These are phyloP conservation scores for Pseudopipra pipra DNA, from an alignment of 2,113 vertebrate species.

Conservation along the genomic window DNA sequence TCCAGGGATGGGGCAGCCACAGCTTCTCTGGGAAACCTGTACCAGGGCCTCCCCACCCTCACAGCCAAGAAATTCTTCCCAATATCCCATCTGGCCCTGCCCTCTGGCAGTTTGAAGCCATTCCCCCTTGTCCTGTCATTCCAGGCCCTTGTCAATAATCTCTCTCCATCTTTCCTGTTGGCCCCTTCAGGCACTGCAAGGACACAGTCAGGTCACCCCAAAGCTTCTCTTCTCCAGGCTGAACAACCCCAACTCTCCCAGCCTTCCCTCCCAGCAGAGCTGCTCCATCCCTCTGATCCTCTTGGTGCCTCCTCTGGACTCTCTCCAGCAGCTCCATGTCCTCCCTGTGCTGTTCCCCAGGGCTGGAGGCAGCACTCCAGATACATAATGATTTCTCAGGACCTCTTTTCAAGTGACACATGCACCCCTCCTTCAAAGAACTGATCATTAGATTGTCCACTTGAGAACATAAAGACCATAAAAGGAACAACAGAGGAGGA, in stretches of 20 bases:
- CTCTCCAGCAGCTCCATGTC: not conserved
- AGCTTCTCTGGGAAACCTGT: not conserved
- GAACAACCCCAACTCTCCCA: not conserved
- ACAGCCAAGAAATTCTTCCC: not conserved
- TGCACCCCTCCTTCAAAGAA: not conserved
- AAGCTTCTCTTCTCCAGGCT: not conserved
- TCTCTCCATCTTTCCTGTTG: not conserved
- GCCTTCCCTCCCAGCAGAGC: not conserved
- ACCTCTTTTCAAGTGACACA: not conserved
- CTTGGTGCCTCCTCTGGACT: not conserved
- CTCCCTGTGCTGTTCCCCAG: not conserved
- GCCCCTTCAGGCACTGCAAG: not conserved
- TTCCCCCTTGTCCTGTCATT: not conserved
- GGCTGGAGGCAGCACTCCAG: not conserved
- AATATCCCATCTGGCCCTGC: not conserved
- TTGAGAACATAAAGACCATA: not conserved
- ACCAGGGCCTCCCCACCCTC: not conserved
- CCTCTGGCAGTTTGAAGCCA: not conserved
- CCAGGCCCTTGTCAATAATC: not conserved
- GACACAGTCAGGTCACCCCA: not conserved
- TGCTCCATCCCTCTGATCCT: not conserved
- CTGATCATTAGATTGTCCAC: not conserved
- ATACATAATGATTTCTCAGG: not conserved
- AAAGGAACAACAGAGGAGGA: not conserved
- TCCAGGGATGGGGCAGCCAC: not conserved